A percentile compares a stretch with the other conserved stretches of the same genome.
phyloP scores from a whole-genome alignment of 2,888 invertebrate genomes.

The Ischnura elegans region DNA sequence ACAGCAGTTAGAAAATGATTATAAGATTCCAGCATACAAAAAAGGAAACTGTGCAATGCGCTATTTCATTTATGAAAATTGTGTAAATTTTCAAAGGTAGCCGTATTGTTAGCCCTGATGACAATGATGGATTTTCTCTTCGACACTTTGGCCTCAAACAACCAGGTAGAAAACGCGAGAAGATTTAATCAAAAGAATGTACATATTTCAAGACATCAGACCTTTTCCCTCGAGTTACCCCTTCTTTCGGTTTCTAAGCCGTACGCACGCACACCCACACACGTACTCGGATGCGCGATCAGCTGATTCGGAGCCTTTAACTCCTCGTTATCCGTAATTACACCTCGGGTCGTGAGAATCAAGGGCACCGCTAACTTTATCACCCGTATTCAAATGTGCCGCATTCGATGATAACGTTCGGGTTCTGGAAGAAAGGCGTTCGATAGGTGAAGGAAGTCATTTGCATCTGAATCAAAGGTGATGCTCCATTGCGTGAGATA shows the following conservation, averaged over 20 bases:
- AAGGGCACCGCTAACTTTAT: not conserved
- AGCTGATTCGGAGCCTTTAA: not conserved
- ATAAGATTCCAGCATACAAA: too few species aligned
- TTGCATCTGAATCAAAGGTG: slow-evolving; percentile 29
- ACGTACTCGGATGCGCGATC: not conserved
- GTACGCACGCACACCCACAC: not conserved
- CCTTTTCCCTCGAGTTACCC: not conserved
- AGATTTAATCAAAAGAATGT: too few species aligned
- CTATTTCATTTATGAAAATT: too few species aligned
- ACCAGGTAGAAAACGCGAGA: too few species aligned
- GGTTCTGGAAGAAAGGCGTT: not conserved
- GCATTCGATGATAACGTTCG: not conserved
- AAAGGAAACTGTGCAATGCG: too few species aligned
- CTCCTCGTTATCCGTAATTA: not conserved
- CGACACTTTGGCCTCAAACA: too few species aligned
- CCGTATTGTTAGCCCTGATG: too few species aligned
- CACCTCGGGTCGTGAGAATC: not conserved
- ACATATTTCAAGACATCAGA: too few species aligned
- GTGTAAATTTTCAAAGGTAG: too few species aligned
- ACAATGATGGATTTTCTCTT: too few species aligned
- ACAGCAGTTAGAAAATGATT: too few species aligned
- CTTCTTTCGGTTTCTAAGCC: not conserved
- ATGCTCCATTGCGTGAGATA: not conserved
- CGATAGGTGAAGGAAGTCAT: not conserved
- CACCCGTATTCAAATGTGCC: not conserved